phyloP scores from a whole-genome alignment of 2,113 vertebrate genomes.

The Eidolon helvum region DNA sequence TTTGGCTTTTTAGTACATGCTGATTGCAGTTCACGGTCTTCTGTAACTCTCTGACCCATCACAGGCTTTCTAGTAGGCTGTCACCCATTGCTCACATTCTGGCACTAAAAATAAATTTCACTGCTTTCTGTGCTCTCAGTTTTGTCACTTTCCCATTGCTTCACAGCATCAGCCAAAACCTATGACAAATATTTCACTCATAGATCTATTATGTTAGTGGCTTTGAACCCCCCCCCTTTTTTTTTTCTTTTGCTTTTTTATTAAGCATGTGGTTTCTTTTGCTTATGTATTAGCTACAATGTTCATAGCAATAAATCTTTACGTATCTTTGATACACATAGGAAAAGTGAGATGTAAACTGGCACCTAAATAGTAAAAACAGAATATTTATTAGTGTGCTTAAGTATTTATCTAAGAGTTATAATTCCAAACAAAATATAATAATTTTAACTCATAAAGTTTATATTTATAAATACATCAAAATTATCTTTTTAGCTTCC shows the following conservation, averaged over 20 bases:
- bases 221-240: too few species aligned
- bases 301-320: background rate
- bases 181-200: background rate
- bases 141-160: background rate
- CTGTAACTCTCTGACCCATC: background rate
- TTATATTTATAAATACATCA: background rate
- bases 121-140: background rate
- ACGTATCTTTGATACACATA: background rate
- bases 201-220: background rate
- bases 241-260: too few species aligned
- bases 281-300: background rate
- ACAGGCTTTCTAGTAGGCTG: background rate
- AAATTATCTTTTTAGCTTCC: background rate
- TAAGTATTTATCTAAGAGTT: background rate
- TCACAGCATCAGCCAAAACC: background rate
- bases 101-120: slow-evolving; percentile 42
- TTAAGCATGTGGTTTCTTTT: too few species aligned
- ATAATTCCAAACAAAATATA: background rate
- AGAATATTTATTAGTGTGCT: background rate
- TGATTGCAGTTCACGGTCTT: background rate
- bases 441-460: background rate
- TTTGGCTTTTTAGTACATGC: background rate
- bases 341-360: background rate
- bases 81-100: background rate
- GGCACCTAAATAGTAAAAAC: background rate